These are phyloP conservation scores for Hypotaenidia philippensis DNA, from an alignment of 2,797 vertebrate genomes.

Conservation along the genomic window DNA sequence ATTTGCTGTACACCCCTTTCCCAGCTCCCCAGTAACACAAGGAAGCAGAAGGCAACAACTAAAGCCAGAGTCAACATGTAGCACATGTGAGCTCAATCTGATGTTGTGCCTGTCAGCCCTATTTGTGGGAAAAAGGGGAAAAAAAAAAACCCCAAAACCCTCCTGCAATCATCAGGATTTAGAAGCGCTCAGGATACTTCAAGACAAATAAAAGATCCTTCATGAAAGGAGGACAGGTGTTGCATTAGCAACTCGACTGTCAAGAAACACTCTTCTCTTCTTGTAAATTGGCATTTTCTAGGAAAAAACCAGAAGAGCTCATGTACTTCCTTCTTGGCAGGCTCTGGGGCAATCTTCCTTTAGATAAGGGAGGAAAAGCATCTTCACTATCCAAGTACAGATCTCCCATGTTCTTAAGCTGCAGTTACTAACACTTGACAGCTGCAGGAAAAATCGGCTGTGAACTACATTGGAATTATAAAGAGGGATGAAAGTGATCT, in stretches of 20 bases:
- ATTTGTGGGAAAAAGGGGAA: neutral
- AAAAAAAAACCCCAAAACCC: neutral
- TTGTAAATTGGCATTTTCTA: constrained; percentile 45
- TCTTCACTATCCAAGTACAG: constrained; percentile 24
- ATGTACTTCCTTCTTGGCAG: constrained; percentile 55
- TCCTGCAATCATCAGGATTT: neutral
- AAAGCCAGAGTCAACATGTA: neutral
- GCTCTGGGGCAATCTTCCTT: constrained; percentile 31
- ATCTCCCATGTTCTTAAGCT: constrained; percentile 39
- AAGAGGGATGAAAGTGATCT: neutral
- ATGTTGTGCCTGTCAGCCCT: neutral
- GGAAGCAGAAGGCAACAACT: neutral
- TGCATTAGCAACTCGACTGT: constrained; percentile 38
- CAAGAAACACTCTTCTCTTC: neutral
- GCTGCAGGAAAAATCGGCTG: constrained; percentile 32
- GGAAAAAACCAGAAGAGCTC: constrained; percentile 19
- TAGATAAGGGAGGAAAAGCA: constrained; percentile 30
- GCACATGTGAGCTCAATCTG: neutral
- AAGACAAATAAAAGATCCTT: neutral
- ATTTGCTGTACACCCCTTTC: neutral
- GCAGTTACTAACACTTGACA: constrained; percentile 34
- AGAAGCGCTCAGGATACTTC: neutral
- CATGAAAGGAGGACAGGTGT: neutral
- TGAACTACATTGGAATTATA: constrained; percentile 11
- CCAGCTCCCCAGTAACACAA: neutral